Conservation (phyloP, 2,888 invertebrate species). For the Ischnura elegans region DNA sequence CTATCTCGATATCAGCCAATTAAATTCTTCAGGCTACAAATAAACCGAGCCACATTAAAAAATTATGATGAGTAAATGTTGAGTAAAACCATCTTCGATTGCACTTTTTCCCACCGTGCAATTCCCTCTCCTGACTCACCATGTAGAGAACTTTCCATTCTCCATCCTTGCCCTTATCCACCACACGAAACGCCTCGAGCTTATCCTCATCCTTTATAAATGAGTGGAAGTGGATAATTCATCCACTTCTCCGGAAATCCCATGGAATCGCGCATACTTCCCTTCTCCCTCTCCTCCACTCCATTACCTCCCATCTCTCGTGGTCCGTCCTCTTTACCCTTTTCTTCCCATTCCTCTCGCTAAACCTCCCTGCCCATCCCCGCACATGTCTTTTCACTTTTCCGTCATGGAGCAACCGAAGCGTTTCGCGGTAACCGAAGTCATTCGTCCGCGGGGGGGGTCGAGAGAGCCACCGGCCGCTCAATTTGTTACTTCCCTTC, state of each 20-base stretch:
- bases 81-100: too few species aligned
- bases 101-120: too few species aligned
- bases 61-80: too few species aligned
- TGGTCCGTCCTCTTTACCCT: neutral
- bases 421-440: conserved; percentile 55
- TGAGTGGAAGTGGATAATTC: too few species aligned
- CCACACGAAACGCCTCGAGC: too few species aligned
- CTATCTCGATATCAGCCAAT: too few species aligned
- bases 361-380: neutral
- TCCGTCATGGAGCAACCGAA: conserved; percentile 62
- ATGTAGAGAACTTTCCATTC: too few species aligned
- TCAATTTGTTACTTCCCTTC: conserved; percentile 46
- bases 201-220: too few species aligned
- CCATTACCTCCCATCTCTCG: neutral
- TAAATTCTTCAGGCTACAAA: too few species aligned
- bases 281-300: neutral
- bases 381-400: conserved; percentile 53
- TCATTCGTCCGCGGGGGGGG: conserved; percentile 49
- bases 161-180: too few species aligned
- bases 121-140: too few species aligned
- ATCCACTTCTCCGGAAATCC: neutral
- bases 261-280: neutral
- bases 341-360: neutral
- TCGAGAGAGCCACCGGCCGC: conserved; percentile 24
- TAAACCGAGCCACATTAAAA: too few species aligned